A percentile compares a stretch with the other conserved stretches of the same genome.
Conservation (phyloP, 2,888 invertebrate species). For the Standfussiana lucernea region DNA sequence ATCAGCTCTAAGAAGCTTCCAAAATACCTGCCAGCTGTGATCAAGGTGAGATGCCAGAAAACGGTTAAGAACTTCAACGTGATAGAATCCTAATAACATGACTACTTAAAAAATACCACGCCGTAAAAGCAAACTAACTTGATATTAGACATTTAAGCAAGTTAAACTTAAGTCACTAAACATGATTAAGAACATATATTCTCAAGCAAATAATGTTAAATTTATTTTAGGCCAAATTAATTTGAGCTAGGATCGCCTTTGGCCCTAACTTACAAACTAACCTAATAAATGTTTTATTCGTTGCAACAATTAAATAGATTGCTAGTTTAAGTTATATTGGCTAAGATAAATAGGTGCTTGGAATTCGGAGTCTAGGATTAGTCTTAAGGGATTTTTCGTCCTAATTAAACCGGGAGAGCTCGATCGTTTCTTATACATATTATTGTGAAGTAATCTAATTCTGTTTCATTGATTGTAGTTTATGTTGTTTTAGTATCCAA, state of each 20-base stretch:
- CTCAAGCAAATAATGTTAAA: slow-evolving; percentile 34
- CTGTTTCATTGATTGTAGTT: slow-evolving; percentile 13
- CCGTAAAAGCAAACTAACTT: neutral
- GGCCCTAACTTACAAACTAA: slow-evolving; percentile 54
- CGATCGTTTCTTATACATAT: slow-evolving; percentile 25
- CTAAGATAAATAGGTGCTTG: slow-evolving; percentile 20
- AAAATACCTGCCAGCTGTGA: neutral
- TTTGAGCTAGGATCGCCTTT: slow-evolving; percentile 35
- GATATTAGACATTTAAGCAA: slow-evolving; percentile 20
- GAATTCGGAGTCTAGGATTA: slow-evolving; percentile 25
- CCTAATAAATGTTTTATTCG: slow-evolving; percentile 52
- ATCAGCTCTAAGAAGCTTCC: neutral
- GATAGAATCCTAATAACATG: neutral
- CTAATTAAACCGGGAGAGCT: slow-evolving; percentile 31
- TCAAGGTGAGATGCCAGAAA: neutral
- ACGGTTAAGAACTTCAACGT: neutral
- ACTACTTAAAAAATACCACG: neutral
- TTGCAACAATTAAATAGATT: slow-evolving; percentile 63
- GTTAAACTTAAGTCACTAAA: slow-evolving; percentile 28
- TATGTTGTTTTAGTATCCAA: slow-evolving; percentile 1
- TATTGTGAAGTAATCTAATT: slow-evolving; percentile 28
- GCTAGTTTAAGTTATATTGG: slow-evolving; percentile 42
- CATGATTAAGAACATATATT: slow-evolving; percentile 50
- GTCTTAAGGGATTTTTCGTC: slow-evolving; percentile 37
- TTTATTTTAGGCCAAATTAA: slow-evolving; percentile 50